phyloP scores from a whole-genome alignment of 2,888 invertebrate species.

The Gnatocerus cornutus region DNA sequence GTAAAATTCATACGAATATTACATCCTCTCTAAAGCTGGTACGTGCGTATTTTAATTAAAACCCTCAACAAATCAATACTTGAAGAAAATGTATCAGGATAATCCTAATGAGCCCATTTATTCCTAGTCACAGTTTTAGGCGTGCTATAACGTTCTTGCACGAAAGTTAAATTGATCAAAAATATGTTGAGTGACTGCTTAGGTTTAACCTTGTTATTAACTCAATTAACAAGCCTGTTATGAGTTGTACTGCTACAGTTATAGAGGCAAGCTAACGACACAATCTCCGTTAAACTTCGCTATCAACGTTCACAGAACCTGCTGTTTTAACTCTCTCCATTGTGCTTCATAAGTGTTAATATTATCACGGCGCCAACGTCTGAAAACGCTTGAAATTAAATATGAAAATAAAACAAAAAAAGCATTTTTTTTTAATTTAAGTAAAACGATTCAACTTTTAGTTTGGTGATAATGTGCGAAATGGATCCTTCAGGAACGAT shows the following conservation, averaged over 20 bases:
- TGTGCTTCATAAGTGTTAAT: slow-evolving; percentile 27
- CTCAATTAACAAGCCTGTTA: slow-evolving; percentile 27
- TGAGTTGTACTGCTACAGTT: slow-evolving; percentile 8
- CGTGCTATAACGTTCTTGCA: slow-evolving; percentile 12
- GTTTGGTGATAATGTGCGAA: too few relatives aligned
- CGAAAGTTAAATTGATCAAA: slow-evolving; percentile 26
- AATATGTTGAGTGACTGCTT: slow-evolving; percentile 14
- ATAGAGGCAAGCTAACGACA: slow-evolving; percentile 22
- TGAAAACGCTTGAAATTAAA: too few relatives aligned
- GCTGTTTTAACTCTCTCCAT: slow-evolving; percentile 10
- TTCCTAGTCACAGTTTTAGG: slow-evolving; percentile 35
- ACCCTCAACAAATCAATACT: slow-evolving; percentile 9
- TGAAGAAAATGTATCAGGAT: slow-evolving; percentile 10
- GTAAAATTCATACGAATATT: slow-evolving; percentile 8
- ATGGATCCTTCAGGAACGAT: too few relatives aligned
- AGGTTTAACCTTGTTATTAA: slow-evolving; percentile 8
- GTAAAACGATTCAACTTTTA: too few relatives aligned
- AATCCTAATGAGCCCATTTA: slow-evolving; percentile 17
- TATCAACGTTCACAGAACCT: slow-evolving; percentile 16
- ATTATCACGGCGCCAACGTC: slow-evolving; percentile 23
- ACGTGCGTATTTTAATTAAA: background rate
- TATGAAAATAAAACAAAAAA: too few relatives aligned
- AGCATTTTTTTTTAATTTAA: too few relatives aligned
- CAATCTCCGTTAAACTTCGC: slow-evolving; percentile 33
- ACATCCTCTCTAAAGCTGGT: background rate